These are phyloP conservation scores for Donacobius atricapilla DNA, from an alignment of 2,113 vertebrate genomes.

Conservation along the genomic window DNA sequence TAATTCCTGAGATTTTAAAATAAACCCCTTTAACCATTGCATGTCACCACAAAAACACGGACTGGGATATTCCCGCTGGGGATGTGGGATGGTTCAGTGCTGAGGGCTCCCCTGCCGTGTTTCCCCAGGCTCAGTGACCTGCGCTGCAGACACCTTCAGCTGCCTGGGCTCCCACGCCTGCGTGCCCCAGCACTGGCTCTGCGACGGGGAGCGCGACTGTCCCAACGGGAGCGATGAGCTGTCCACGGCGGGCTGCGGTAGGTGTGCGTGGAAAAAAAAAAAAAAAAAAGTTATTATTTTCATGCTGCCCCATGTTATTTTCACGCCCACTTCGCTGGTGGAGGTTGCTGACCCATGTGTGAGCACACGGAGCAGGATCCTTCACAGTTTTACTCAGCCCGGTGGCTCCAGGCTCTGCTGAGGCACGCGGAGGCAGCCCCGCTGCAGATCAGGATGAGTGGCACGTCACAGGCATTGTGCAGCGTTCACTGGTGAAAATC, in stretches of 20 bases:
- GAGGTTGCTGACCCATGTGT: neutral
- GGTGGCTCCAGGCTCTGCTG: neutral
- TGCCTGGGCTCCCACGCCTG: slow-evolving; percentile 92
- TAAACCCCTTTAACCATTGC: accelerated
- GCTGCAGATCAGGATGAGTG: neutral
- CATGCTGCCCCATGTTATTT: accelerated
- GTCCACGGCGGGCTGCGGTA: slow-evolving; percentile 93
- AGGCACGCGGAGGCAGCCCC: neutral
- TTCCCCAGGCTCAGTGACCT: slow-evolving; percentile 85
- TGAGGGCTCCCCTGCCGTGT: accelerated
- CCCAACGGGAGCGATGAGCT: slow-evolving; percentile 95
- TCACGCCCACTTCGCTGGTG: neutral
- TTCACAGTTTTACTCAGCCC: neutral
- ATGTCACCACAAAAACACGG: neutral
- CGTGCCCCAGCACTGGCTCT: slow-evolving; percentile 93
- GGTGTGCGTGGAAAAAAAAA: neutral
- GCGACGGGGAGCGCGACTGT: slow-evolving; percentile 95
- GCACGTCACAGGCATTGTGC: accelerated
- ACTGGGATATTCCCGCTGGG: accelerated
- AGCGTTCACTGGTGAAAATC: neutral
- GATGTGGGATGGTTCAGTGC: accelerated
- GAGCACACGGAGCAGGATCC: neutral
- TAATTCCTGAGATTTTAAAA: neutral
- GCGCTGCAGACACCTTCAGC: slow-evolving; percentile 88
- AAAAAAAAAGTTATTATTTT: no score